phyloP scores from a whole-genome alignment of 1,140 invertebrate genomes.

The Cyclina sinensis region DNA sequence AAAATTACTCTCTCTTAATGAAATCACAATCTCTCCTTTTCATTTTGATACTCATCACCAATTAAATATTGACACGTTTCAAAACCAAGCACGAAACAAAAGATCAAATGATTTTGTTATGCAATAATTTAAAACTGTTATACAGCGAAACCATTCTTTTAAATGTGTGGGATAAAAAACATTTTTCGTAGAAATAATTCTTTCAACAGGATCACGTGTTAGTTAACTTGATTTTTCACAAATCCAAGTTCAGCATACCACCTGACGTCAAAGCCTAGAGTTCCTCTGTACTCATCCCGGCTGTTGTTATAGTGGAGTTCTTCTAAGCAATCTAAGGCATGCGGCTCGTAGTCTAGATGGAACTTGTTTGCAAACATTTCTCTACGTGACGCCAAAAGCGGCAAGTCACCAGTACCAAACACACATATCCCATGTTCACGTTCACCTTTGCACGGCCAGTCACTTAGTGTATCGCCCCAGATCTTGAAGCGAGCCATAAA shows the following conservation, averaged over 20 bases:
- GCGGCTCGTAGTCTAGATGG: slow-evolving; percentile 5
- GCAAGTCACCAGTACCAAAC: slow-evolving; percentile 69
- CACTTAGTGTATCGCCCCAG: slow-evolving; percentile 68
- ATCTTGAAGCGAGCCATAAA: not conserved
- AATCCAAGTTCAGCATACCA: not conserved
- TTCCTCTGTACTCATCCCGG: not conserved
- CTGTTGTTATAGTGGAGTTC: not conserved
- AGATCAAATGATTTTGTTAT: no score
- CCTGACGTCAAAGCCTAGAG: not conserved
- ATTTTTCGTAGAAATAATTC: no score
- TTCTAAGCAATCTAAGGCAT: slow-evolving; percentile 17
- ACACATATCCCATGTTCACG: slow-evolving; percentile 76
- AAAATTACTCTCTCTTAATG: no score
- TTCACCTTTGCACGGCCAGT: slow-evolving; percentile 65
- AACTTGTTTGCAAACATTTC: slow-evolving; percentile 38
- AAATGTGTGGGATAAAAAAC: no score
- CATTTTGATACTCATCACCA: no score
- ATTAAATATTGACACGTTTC: no score
- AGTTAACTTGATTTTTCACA: not conserved
- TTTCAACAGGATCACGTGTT: no score
- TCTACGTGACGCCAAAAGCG: not conserved
- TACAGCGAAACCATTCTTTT: no score
- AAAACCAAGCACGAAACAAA: no score
- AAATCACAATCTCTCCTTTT: no score
- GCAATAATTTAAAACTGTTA: no score